Conservation (phyloP, 2,888 invertebrate genomes). For the Thecophora atra region DNA sequence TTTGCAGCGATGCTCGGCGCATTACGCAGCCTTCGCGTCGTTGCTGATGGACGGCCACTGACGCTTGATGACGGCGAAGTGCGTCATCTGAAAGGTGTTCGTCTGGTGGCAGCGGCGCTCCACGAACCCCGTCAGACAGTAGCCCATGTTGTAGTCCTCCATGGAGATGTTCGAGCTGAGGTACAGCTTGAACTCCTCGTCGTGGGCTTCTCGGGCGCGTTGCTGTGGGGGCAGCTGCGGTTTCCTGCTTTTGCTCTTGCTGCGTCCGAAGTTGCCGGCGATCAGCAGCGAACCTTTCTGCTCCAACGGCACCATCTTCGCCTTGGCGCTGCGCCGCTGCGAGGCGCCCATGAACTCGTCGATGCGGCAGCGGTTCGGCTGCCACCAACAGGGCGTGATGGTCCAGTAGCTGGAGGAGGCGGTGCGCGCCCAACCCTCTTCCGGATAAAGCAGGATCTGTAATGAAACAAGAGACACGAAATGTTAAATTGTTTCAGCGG, state of each 20-base stretch:
- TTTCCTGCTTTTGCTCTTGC: conserved; percentile 43
- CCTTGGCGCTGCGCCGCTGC: conserved; percentile 72
- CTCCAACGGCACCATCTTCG: conserved; percentile 82
- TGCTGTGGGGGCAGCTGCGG: conserved; percentile 25
- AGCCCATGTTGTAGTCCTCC: conserved; percentile 89
- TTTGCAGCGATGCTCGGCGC: neutral
- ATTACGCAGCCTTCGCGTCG: conserved; percentile 49
- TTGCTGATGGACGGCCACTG: conserved; percentile 68
- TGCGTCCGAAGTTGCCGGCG: conserved; percentile 71
- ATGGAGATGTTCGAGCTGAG: conserved; percentile 86
- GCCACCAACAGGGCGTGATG: conserved; percentile 88
- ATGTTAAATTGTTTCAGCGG: conserved; percentile 28
- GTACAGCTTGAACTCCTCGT: conserved; percentile 79
- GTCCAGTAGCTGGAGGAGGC: conserved; percentile 89
- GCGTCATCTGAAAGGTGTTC: conserved; percentile 84
- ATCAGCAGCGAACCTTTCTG: conserved; percentile 79
- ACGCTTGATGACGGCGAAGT: conserved; percentile 86
- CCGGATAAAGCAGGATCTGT: conserved; percentile 84
- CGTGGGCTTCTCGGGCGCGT: conserved; percentile 33
- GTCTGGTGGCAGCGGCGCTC: conserved; percentile 81
- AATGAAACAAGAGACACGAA: conserved; percentile 43
- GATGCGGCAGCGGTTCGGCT: conserved; percentile 82
- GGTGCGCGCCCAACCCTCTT: conserved; percentile 89
- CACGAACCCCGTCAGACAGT: conserved; percentile 86
- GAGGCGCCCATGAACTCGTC: conserved; percentile 79